These are phyloP conservation scores for Oophaga pumilio DNA, from an alignment of 2,113 vertebrate species.

Conservation along the genomic window DNA sequence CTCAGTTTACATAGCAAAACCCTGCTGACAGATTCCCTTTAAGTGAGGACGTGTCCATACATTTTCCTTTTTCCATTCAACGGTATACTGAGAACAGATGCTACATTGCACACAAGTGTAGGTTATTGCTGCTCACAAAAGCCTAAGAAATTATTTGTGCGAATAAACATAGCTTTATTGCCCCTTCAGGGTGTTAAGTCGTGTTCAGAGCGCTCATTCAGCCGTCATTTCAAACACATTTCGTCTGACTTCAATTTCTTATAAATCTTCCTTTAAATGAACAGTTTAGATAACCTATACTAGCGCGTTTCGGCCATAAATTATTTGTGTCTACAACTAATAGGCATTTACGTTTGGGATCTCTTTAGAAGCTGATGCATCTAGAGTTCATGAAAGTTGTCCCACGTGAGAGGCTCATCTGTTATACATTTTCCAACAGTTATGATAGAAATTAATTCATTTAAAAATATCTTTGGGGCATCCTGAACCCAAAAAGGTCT, in stretches of 20 bases:
- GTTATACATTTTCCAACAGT: neutral
- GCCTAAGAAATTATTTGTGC: slow-evolving; percentile 1
- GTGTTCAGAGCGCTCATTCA: neutral
- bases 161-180: slow-evolving; percentile 47
- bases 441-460: neutral
- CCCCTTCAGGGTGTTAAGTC: slow-evolving; percentile 13
- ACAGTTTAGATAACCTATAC: neutral
- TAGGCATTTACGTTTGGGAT: neutral
- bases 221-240: slow-evolving; percentile 24
- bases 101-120: slow-evolving; percentile 10
- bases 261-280: slow-evolving; percentile 38
- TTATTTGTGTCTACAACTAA: neutral
- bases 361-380: neutral
- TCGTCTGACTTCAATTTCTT: slow-evolving; percentile 41
- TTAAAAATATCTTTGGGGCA: neutral
- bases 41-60: neutral
- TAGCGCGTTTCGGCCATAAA: slow-evolving; percentile 9
- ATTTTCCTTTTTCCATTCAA: slow-evolving; percentile 11
- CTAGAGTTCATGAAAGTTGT: neutral
- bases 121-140: slow-evolving; percentile 14
- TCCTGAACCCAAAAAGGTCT: neutral
- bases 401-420: neutral
- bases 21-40: no score
- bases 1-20: no score
- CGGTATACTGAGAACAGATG: slow-evolving; percentile 27